Evolutionary conservation across 2,888 invertebrate genomes (phyloP).

Genomic region (Nebria brevicollis): DNA sequence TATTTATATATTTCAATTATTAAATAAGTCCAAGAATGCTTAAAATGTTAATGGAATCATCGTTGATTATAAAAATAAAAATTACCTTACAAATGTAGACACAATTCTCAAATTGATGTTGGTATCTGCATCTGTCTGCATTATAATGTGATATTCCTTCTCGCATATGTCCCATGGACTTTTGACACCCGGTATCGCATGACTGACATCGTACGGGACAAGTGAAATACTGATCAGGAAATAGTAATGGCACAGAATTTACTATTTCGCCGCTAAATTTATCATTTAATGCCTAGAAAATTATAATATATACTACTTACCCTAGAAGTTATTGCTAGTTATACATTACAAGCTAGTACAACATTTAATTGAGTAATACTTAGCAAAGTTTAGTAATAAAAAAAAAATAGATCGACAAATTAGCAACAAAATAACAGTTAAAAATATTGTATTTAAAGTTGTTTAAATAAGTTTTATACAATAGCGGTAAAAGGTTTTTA

Average conservation of each 20-base stretch:
- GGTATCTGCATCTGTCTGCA: slow-evolving; percentile 68
- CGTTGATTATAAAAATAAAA: neutral
- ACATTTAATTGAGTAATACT: too few relatives aligned
- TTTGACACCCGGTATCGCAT: slow-evolving; percentile 71
- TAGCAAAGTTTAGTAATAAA: too few relatives aligned
- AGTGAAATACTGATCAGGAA: slow-evolving; percentile 83
- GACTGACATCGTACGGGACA: slow-evolving; percentile 77
- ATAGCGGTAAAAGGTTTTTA: too few relatives aligned
- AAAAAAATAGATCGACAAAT: too few relatives aligned
- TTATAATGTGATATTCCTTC: slow-evolving; percentile 70
- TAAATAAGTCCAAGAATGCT: too few relatives aligned
- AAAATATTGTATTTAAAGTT: neutral
- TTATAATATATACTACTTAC: slow-evolving; percentile 23
- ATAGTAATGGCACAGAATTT: slow-evolving; percentile 70
- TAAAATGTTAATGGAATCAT: neutral
- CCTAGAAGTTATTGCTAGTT: neutral
- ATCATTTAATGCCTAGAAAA: slow-evolving; percentile 72
- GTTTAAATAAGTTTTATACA: too few relatives aligned
- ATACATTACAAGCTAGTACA: neutral
- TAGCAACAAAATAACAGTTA: neutral
- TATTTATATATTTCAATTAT: too few relatives aligned
- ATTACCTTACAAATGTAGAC: slow-evolving; percentile 71
- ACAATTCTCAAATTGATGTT: slow-evolving; percentile 79
- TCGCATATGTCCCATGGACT: slow-evolving; percentile 74
- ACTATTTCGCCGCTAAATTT: slow-evolving; percentile 78